Conservation (phyloP, 2,113 vertebrate genomes). For the Merops nubicus region DNA sequence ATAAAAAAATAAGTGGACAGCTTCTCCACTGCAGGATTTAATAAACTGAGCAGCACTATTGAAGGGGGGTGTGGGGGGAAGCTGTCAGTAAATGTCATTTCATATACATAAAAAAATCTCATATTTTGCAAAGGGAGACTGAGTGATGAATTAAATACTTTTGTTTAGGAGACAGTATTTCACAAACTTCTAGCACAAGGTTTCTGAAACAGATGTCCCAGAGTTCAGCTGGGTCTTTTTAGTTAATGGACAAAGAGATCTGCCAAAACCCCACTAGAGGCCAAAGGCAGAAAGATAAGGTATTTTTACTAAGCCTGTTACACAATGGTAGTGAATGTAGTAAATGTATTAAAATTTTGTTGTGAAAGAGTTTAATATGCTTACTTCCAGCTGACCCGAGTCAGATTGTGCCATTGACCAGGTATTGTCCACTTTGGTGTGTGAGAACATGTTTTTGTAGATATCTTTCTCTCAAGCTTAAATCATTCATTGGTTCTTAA, state of each 20-base stretch:
- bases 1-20: background rate
- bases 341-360: background rate
- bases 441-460: rapidly evolving
- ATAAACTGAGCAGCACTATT: background rate
- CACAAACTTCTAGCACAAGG: background rate
- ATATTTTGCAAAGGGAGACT: background rate
- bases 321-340: rapidly evolving
- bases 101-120: background rate
- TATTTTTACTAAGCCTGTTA: background rate
- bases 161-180: background rate
- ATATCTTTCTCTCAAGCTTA: background rate
- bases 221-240: background rate
- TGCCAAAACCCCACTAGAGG: background rate
- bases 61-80: background rate
- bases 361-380: background rate
- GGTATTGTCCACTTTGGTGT: background rate
- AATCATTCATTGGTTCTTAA: background rate
- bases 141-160: background rate
- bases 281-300: background rate
- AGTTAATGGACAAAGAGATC: background rate
- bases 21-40: conserved; percentile 17
- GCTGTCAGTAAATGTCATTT: background rate
- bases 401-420: background rate
- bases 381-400: background rate
- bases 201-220: background rate